Evolutionary conservation across 1,140 invertebrate species (phyloP), one percentile per base, ranked within the genome.

Genomic region (Odontomachus brunneus): DNA sequence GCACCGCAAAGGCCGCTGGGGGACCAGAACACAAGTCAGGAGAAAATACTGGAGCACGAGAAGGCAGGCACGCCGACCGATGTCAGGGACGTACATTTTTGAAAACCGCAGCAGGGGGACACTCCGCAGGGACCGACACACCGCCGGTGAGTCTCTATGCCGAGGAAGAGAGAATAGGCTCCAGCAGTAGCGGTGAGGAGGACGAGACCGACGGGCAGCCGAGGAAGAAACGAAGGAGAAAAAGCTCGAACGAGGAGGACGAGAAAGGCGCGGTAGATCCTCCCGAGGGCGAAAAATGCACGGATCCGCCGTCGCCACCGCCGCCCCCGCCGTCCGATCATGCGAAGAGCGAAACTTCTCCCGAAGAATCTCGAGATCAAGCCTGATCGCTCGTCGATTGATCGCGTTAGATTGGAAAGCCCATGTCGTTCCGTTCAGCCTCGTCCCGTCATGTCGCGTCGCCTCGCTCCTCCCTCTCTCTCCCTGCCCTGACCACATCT

Each of bases 11-110:
- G 90, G 85, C 90, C 89, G 71, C 80, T 92, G 91, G 92, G 91
- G 90, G 91, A 93, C 84, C 93, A 94, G 80, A 94, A 88, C 73
- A 92, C 92, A 74, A 93, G 92, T 86, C 89, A 92, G 85, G 95
- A 95, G 89, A 96, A 96, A 91, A 94, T 95, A 57, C 92, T 93
- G 73, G 94, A 95, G 60, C 93, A 96, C 91, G 96, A 96, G 89
- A 97, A 97, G 92, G 96, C 97, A 55, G 96, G 96, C 82, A 98
- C 97, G 26, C 97, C 97, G 59, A 97, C 97, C 80, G 97, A 97
- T 92, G 96, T 98, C 82, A 94, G 96, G 84, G 96, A 97, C 90
- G 95, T 97, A 82, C 96, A 96, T 92, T 97, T 97, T 92, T 97
- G 87, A 88, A 76, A 48, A 73, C 87, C 76, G 71, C 81, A 85